phyloP scores from a whole-genome alignment of 2,888 invertebrate species.

The Nemotelus pantherinus region DNA sequence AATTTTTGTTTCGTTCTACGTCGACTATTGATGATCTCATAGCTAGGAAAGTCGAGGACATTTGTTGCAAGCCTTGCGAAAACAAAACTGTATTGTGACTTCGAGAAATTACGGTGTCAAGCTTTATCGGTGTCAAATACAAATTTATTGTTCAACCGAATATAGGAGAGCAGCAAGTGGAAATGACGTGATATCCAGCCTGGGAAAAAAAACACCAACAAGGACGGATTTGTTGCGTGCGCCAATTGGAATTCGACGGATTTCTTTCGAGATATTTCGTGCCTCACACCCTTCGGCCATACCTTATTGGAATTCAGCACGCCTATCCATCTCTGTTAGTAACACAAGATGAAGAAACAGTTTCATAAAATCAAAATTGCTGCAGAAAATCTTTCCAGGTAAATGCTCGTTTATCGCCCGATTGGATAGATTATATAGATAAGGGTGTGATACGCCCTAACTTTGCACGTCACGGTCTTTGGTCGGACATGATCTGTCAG shows the following conservation, averaged over 20 bases:
- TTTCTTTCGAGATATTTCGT: neutral
- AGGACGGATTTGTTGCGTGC: conserved; percentile 39
- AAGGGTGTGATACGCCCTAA: conserved; percentile 24
- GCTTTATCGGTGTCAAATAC: too few species aligned
- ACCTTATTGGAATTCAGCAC: conserved; percentile 10
- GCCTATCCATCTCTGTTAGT: neutral
- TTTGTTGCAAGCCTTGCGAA: conserved; percentile 1
- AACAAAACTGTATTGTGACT: neutral
- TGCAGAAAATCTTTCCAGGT: conserved; percentile 64
- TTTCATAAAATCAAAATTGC: conserved; percentile 65
- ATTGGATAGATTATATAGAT: conserved; percentile 30
- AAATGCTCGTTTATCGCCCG: conserved; percentile 49
- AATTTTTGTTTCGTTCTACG: conserved; percentile 29
- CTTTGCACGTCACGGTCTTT: neutral
- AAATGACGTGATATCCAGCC: conserved; percentile 24
- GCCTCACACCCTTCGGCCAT: conserved; percentile 6
- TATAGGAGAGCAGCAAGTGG: neutral
- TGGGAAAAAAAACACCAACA: conserved; percentile 1
- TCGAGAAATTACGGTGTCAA: too few species aligned
- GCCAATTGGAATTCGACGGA: conserved; percentile 33
- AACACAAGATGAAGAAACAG: conserved; percentile 62
- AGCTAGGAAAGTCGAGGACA: conserved; percentile 42
- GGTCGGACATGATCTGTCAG: too few species aligned
- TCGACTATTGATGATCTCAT: conserved; percentile 43
- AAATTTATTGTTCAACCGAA: neutral